Evolutionary conservation across 2,113 vertebrate genomes (phyloP).

Genomic region (Gnathonemus longibarbis): DNA sequence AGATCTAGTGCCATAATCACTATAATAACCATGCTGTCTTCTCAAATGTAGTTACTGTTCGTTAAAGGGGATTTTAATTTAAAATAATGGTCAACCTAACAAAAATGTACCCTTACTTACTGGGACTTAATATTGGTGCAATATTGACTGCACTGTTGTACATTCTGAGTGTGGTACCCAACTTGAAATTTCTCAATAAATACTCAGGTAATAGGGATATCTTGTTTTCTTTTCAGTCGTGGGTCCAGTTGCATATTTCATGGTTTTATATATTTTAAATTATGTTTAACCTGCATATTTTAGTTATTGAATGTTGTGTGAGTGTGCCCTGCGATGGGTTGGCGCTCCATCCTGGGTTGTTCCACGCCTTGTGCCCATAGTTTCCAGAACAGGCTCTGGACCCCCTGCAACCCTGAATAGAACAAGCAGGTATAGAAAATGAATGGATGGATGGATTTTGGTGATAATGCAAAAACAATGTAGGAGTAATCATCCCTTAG

Average conservation of each 20-base stretch:
- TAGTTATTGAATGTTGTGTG: background rate
- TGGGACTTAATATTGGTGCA: background rate
- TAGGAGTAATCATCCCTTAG: background rate
- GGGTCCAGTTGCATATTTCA: background rate
- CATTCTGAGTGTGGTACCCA: background rate
- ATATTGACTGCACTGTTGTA: background rate
- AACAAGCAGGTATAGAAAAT: no score
- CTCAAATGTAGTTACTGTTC: background rate
- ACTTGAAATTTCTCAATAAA: background rate
- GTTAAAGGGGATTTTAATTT: background rate
- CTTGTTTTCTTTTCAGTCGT: background rate
- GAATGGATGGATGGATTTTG: background rate
- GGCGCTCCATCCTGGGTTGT: no score
- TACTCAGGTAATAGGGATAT: background rate
- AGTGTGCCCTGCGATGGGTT: background rate
- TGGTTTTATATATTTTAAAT: background rate
- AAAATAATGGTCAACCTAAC: background rate
- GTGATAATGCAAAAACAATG: background rate
- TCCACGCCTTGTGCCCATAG: no score
- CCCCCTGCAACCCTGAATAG: no score
- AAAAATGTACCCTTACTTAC: background rate
- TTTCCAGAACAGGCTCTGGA: no score
- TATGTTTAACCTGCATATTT: background rate
- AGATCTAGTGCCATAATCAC: background rate
- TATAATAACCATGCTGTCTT: background rate